Percentiles rank a stretch among this genome's conserved stretches.
Conservation (phyloP, 2,797 vertebrate species). For the Acomys russatus region DNA sequence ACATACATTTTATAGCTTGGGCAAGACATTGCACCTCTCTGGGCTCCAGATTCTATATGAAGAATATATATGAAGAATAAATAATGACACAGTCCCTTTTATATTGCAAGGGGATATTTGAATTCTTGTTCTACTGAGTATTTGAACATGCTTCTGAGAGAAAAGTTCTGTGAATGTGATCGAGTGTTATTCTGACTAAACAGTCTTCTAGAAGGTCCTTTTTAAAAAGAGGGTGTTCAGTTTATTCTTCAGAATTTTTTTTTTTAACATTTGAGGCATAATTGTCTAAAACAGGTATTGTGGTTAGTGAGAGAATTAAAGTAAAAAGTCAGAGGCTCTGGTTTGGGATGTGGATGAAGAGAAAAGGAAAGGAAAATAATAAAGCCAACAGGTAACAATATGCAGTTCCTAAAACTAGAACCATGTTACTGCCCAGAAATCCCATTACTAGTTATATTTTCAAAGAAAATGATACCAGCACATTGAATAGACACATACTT, state of each 20-base stretch:
- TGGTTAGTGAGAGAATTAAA: background rate
- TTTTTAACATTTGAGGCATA: background rate
- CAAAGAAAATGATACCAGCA: background rate
- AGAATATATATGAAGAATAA: conserved; percentile 28
- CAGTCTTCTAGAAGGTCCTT: conserved; percentile 28
- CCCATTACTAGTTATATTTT: background rate
- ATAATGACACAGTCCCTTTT: background rate
- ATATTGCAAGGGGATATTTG: conserved; percentile 50
- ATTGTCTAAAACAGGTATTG: background rate
- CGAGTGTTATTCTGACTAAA: background rate
- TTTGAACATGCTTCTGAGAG: conserved; percentile 47
- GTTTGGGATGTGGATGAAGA: background rate
- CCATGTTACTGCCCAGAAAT: background rate
- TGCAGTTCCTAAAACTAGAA: background rate
- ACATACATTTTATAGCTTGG: background rate
- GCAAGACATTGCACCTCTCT: background rate
- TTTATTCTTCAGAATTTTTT: conserved; percentile 29
- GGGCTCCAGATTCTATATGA: conserved; percentile 28
- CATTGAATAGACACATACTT: background rate
- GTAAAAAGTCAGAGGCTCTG: conserved; percentile 14
- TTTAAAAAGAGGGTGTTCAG: background rate
- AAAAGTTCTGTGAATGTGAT: conserved; percentile 38
- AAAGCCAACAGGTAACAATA: background rate
- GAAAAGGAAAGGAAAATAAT: background rate
- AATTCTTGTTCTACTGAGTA: conserved; percentile 13